These are phyloP conservation scores for Mesocricetus auratus DNA, from an alignment of 2,113 vertebrate species.

Conservation along the genomic window DNA sequence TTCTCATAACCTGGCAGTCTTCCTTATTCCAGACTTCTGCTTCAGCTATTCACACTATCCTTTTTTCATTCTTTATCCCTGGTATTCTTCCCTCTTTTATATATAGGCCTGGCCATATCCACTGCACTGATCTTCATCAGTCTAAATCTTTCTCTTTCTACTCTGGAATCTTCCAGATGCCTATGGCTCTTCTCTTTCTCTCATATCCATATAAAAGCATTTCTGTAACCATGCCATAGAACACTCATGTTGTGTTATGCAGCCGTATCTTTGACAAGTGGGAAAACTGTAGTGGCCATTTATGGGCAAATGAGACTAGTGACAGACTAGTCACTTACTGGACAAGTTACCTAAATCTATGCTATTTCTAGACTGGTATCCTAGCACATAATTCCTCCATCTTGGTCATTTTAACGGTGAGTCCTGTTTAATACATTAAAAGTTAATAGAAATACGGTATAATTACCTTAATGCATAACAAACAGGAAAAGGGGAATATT, in stretches of 20 bases:
- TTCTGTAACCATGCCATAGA: not conserved
- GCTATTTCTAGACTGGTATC: fast-evolving
- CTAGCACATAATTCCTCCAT: not conserved
- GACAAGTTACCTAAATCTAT: not conserved
- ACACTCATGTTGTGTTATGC: not conserved
- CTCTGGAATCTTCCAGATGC: not conserved
- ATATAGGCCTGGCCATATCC: not conserved
- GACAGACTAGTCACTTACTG: not conserved
- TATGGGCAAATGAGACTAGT: fast-evolving
- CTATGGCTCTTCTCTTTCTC: not conserved
- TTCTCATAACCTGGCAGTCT: not conserved
- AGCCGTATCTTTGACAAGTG: not conserved
- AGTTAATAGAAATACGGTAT: not conserved
- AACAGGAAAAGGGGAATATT: not conserved
- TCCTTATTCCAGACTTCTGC: not conserved
- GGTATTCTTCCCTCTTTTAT: not conserved
- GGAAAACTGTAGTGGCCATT: not conserved
- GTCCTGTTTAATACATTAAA: not conserved
- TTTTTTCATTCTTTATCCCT: not conserved
- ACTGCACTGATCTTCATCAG: not conserved
- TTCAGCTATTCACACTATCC: not conserved
- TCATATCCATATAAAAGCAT: not conserved
- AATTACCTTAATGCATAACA: not conserved
- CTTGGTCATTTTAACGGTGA: not conserved
- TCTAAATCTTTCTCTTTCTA: not conserved